phyloP scores from a whole-genome alignment of 2,888 invertebrate genomes.

The Tenthredo amoena region DNA sequence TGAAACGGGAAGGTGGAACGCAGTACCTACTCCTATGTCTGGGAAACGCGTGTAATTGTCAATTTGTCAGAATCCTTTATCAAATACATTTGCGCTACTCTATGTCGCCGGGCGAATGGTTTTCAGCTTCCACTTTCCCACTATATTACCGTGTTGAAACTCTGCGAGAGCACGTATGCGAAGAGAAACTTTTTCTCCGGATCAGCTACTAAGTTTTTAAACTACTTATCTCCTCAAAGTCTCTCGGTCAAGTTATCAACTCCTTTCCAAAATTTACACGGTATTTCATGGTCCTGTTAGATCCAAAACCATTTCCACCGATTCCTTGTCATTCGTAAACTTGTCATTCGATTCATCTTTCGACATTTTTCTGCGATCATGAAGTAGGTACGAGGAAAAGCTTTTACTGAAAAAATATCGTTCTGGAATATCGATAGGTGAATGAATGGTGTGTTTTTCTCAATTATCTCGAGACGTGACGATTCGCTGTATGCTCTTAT shows the following conservation, averaged over 20 bases:
- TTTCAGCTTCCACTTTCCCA: slow-evolving; percentile 21
- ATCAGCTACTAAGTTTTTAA: slow-evolving; percentile 2
- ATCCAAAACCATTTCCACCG: background rate
- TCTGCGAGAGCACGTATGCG: background rate
- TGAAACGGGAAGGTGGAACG: background rate
- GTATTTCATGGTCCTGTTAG: background rate
- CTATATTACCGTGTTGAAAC: slow-evolving; percentile 9
- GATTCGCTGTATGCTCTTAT: background rate
- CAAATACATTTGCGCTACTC: background rate
- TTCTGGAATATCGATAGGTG: too few species aligned
- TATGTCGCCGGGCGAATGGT: background rate
- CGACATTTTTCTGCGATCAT: background rate
- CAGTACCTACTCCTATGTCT: background rate
- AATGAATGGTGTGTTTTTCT: too few species aligned
- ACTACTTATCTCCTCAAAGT: background rate
- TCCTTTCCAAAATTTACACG: background rate
- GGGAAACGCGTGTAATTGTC: background rate
- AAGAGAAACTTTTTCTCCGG: background rate
- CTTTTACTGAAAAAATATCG: too few species aligned
- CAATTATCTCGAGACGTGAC: background rate
- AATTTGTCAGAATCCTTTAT: slow-evolving; percentile 30
- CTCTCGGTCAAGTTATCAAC: background rate
- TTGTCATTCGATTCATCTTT: background rate
- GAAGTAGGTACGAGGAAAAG: background rate
- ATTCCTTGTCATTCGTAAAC: background rate